Evolutionary conservation across 1,140 invertebrate species (phyloP).

Genomic region (Pseudachorutes palmiensis): DNA sequence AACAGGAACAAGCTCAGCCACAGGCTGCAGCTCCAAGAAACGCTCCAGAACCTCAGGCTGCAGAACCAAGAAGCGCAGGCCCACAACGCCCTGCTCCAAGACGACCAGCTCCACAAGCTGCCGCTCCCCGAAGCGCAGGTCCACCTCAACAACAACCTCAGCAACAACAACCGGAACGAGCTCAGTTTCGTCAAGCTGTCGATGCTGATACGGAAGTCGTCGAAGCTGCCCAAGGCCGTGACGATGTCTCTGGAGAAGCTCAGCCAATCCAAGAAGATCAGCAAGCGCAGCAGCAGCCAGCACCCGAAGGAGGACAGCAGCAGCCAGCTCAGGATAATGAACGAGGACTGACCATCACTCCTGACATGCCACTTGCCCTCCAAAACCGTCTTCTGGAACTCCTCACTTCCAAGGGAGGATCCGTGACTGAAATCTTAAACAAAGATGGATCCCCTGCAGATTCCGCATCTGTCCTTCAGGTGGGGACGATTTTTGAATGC

Average conservation of each 20-base stretch:
- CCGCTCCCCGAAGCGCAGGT: background rate
- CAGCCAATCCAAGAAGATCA: constrained; percentile 7
- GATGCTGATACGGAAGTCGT: constrained; percentile 19
- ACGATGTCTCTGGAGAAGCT: background rate
- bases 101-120: no score
- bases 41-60: constrained; percentile 19
- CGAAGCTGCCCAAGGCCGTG: constrained; percentile 21
- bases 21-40: background rate
- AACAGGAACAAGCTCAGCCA: constrained; percentile 6
- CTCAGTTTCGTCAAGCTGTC: constrained; percentile 18
- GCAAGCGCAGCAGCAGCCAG: constrained; percentile 18
- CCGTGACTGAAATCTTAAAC: constrained; percentile 36
- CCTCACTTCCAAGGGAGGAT: constrained; percentile 45
- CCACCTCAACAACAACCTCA: constrained; percentile 19
- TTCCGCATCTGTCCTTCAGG: constrained; percentile 36
- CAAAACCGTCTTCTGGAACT: constrained; percentile 48
- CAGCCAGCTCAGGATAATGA: constrained; percentile 23
- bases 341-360: constrained; percentile 39
- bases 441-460: constrained; percentile 35
- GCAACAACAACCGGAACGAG: constrained; percentile 24
- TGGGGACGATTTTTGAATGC: background rate
- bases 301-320: constrained; percentile 17
- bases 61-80: constrained; percentile 19
- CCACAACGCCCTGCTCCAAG: background rate
- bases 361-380: constrained; percentile 45